A percentile compares a stretch with the other conserved stretches of the same genome.
These are phyloP conservation scores for Porites australiensis DNA, from an alignment of 64 coral and sea anemone genomes.

Conservation along the genomic window DNA sequence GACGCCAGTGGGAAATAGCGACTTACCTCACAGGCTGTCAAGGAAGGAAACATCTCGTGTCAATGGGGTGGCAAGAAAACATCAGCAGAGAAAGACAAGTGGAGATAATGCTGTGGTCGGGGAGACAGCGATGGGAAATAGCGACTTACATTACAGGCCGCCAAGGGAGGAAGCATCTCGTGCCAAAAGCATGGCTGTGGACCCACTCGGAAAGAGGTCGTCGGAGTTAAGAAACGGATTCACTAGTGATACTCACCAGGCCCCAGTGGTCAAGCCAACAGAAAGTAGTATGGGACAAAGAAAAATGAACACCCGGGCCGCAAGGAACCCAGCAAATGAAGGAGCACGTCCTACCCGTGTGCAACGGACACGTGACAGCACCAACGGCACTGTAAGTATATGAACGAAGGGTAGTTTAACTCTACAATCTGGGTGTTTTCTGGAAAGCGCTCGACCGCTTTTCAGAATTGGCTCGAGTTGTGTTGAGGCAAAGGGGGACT, in stretches of 20 bases:
- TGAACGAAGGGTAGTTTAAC: too few species aligned
- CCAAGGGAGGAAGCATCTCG: too few species aligned
- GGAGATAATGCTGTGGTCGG: background rate
- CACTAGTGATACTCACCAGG: background rate
- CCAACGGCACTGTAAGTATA: background rate
- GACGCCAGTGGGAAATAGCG: background rate
- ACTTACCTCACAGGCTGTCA: too few species aligned
- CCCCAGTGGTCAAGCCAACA: background rate
- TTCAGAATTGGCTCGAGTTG: too few species aligned
- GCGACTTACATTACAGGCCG: too few species aligned
- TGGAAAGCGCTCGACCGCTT: too few species aligned
- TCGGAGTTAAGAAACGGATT: background rate
- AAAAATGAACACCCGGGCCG: background rate
- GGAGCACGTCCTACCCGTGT: background rate
- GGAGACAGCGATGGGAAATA: background rate
- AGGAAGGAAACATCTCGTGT: too few species aligned
- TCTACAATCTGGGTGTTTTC: too few species aligned
- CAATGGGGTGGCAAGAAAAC: too few species aligned
- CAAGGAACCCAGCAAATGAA: background rate
- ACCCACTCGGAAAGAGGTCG: background rate
- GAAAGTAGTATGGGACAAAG: background rate
- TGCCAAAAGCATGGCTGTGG: background rate
- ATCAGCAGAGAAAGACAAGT: too few species aligned
- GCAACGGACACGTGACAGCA: background rate
- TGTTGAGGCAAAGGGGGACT: too few species aligned